Percentiles rank a stretch among this genome's conserved stretches.
phyloP scores from a whole-genome alignment of 1,140 invertebrate species.

The Pararge aegeria region DNA sequence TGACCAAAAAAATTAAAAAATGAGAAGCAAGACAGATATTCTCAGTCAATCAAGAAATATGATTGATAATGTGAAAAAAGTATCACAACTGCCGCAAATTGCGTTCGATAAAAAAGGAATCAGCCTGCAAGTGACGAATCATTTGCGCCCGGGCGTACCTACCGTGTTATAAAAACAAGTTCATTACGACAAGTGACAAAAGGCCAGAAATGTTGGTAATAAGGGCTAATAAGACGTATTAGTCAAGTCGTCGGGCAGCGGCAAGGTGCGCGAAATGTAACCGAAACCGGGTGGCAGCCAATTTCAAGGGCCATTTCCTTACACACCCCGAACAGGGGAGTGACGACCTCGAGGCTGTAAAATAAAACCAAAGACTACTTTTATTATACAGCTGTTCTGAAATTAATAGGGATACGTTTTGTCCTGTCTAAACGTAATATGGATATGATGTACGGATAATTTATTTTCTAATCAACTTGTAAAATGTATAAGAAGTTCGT shows the following conservation, averaged over 20 bases:
- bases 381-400: conserved; percentile 45
- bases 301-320: conserved; percentile 70
- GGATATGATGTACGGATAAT: too few species aligned
- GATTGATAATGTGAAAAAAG: conserved; percentile 1
- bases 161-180: conserved; percentile 34
- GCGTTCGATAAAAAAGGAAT: conserved; percentile 13
- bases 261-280: conserved; percentile 58
- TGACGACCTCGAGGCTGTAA: conserved; percentile 33
- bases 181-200: conserved; percentile 57
- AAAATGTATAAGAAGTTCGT: background rate
- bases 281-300: conserved; percentile 44
- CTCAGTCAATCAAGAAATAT: conserved; percentile 2
- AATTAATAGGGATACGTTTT: conserved; percentile 30
- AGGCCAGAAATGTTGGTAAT: conserved; percentile 46
- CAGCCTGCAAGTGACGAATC: conserved; percentile 15
- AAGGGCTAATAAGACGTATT: conserved; percentile 55
- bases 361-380: conserved; percentile 44
- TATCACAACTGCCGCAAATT: conserved; percentile 4
- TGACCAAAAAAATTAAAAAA: conserved; percentile 2
- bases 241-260: conserved; percentile 49
- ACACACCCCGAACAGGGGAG: conserved; percentile 41
- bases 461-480: background rate
- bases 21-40: background rate
- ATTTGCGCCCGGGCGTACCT: conserved; percentile 9
- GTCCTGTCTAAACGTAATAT: conserved; percentile 16